Evolutionary conservation across 2,888 invertebrate species (phyloP).

Genomic region (Macaria notata): DNA sequence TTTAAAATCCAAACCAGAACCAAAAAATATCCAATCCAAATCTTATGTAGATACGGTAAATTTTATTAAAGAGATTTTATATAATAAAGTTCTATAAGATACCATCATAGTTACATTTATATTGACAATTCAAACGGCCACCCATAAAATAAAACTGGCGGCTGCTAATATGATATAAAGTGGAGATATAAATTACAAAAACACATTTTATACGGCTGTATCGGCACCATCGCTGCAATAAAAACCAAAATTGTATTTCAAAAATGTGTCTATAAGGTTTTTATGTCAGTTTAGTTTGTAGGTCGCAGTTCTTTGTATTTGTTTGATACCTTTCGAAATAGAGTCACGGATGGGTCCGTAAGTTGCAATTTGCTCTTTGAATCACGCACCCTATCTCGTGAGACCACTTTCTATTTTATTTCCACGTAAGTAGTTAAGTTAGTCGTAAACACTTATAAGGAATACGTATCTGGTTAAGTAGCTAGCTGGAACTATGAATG

Average conservation of each 20-base stretch:
- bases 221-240: slow-evolving; percentile 14
- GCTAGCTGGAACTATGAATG: not conserved
- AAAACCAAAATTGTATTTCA: slow-evolving; percentile 14
- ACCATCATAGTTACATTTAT: not conserved
- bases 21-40: too few species aligned
- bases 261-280: slow-evolving; percentile 15
- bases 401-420: slow-evolving; percentile 52
- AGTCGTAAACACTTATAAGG: slow-evolving; percentile 15
- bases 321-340: slow-evolving; percentile 20
- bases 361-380: slow-evolving; percentile 26
- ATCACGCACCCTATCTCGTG: slow-evolving; percentile 30
- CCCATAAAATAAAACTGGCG: slow-evolving; percentile 7
- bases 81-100: too few species aligned
- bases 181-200: slow-evolving; percentile 7
- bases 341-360: slow-evolving; percentile 28
- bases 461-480: slow-evolving; percentile 20
- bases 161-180: slow-evolving; percentile 7
- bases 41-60: too few species aligned
- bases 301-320: slow-evolving; percentile 25
- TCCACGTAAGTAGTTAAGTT: slow-evolving; percentile 22
- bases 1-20: too few species aligned
- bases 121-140: slow-evolving; percentile 1
- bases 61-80: too few species aligned
- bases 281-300: slow-evolving; percentile 21
- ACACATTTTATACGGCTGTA: slow-evolving; percentile 8